A percentile compares a stretch with the other conserved stretches of the same genome.
Evolutionary conservation across 1,140 invertebrate species (phyloP).

Genomic region (Argopecten irradians): DNA sequence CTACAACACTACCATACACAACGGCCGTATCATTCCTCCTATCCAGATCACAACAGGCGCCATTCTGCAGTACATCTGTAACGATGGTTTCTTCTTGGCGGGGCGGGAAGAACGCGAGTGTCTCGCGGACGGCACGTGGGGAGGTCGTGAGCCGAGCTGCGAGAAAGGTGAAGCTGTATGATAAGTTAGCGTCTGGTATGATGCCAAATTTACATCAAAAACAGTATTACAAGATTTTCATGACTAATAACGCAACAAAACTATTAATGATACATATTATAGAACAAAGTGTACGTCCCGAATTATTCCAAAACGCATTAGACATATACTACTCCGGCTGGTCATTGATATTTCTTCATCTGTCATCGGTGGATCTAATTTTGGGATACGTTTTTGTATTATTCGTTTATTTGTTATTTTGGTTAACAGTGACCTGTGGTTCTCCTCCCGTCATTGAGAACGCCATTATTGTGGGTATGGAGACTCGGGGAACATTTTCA

Average conservation of each 20-base stretch:
- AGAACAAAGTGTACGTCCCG: too few species aligned
- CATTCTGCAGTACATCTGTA: conserved; percentile 54
- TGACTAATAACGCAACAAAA: too few species aligned
- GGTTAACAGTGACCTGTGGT: conserved; percentile 59
- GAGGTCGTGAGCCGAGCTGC: conserved; percentile 62
- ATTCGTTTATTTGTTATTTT: too few species aligned
- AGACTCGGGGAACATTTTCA: conserved; percentile 76
- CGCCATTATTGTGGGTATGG: conserved; percentile 55
- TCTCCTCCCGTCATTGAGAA: conserved; percentile 54
- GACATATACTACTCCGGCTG: too few species aligned
- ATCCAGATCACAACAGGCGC: conserved; percentile 49
- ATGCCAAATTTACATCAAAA: too few species aligned
- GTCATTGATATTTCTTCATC: too few species aligned
- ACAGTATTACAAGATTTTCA: too few species aligned
- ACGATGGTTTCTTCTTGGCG: conserved; percentile 57
- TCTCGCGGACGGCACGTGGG: conserved; percentile 60
- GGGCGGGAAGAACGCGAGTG: conserved; percentile 56
- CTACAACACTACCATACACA: conserved; percentile 46
- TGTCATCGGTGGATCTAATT: too few species aligned
- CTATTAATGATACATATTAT: too few species aligned
- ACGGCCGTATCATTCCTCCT: conserved; percentile 52
- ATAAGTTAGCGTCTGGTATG: too few species aligned
- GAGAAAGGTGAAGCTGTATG: conserved; percentile 56
- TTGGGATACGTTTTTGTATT: too few species aligned
- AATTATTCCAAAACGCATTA: too few species aligned